Evolutionary conservation across 2,888 invertebrate species (phyloP), one percentile per base, ranked within the genome.

Genomic region (Conus canariensis): DNA sequence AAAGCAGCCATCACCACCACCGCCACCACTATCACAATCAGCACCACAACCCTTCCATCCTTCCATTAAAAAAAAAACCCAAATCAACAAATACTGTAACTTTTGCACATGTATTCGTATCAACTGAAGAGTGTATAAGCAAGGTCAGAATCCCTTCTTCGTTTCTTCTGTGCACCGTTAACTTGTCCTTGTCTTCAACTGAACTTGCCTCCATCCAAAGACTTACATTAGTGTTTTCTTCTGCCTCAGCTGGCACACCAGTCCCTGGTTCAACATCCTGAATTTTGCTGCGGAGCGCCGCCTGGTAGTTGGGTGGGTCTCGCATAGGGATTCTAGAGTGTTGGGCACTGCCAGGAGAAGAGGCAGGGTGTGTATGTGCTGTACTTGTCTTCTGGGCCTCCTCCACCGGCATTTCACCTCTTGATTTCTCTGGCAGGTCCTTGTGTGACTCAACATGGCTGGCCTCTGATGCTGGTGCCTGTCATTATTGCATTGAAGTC

Each of bases 271-370:
- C 58, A 19, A 58, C 19, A 10, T 64, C 86, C 64, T 67, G 16
- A 16, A 25, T n/a, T 30, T 87, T 87, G 87, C 74, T 87, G 70
- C 87, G 70, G 74, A 87, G 56, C 6, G 87, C 88, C 6, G 82
- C 22, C 60, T 67, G 67, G 67, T 83, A 82, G 30, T 45, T 64
- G 3, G 88, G 83, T 0, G 64, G 64, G 4, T 83, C 88, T 56
- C 83, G 83, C 83, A 88, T 67, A 1, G 88, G 88, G 45, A 88
- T 83, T n/a, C 67, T 88, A 45, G 88, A 88, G n/a, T 80, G 59
- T 9, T 59, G 88, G 8, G 22, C 56, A 22, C 22, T 22, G 56
- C n/a, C 82, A 19, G 87, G 74, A 60, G 70, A 87, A 19, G 45
- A n/a, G 56, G 70, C 67, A 12, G 74, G 6, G 10, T 10, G 67